Evolutionary conservation across 2,797 vertebrate species (phyloP).

Genomic region (Australoheros facetus): DNA sequence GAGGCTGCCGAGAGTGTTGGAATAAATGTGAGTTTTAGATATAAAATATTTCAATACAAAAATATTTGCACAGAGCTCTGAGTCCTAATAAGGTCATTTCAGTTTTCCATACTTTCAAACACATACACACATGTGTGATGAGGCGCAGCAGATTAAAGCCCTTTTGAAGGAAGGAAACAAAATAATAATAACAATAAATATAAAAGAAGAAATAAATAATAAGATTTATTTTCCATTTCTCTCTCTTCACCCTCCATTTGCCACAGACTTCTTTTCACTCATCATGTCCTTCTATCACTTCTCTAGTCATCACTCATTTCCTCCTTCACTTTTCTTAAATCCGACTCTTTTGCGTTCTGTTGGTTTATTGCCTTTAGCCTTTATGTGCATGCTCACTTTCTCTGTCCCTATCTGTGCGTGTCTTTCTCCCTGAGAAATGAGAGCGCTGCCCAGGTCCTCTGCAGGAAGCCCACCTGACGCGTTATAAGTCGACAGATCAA

Average conservation of each 20-base stretch:
- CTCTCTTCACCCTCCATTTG: constrained; percentile 10
- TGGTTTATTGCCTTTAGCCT: not conserved
- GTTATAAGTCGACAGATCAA: constrained; percentile 67
- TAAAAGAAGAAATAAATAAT: constrained; percentile 25
- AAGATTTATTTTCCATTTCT: constrained; percentile 20
- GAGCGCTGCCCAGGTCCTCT: constrained; percentile 34
- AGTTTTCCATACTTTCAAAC: constrained; percentile 22
- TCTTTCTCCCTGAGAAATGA: constrained; percentile 43
- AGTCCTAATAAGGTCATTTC: not conserved
- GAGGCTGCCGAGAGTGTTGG: not conserved
- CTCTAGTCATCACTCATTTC: not conserved
- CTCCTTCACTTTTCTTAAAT: not conserved
- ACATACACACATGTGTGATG: constrained; percentile 3
- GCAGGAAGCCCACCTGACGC: constrained; percentile 58
- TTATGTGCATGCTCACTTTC: not conserved
- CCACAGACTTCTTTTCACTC: constrained; percentile 1
- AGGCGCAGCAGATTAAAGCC: constrained; percentile 19
- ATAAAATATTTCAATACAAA: not conserved
- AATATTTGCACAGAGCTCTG: not conserved
- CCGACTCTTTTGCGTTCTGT: constrained; percentile 10
- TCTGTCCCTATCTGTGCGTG: not conserved
- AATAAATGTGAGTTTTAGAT: not conserved
- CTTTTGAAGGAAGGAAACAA: not conserved
- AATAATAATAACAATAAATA: no score
- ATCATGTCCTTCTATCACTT: not conserved